Base-by-base conservation (phyloP, 2,113 vertebrate species). In the Odobenus rosmarus region DNA sequence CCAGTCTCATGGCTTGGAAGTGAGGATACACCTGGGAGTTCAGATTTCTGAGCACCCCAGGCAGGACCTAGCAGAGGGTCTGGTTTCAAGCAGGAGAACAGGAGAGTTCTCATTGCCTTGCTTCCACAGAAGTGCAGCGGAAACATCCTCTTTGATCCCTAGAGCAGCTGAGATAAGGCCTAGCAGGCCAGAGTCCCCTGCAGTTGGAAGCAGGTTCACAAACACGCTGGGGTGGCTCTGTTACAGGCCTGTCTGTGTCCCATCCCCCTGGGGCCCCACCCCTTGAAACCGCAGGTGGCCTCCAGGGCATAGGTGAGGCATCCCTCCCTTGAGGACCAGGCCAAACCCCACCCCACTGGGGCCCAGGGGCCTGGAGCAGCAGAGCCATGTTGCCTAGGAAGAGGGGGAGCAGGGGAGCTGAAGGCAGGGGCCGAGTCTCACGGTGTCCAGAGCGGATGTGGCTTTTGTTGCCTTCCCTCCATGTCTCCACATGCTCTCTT, bases 171-270 rank as follows among this genome's bases (percentile, higher is more conserved):
- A 91, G 93, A 82, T 95, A 88, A 96, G 79, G 46, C 55, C 67
- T 74, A 26, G 67, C 28, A 69, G 93, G 49, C 96, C 83, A 83
- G 93, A 97, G 93, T 96, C 67, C 96, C 72, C 90, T 77, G 90
- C 67, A 80, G 23, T 85, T 64, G 7, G 74, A 59, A 88, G 62
- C 51, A 3, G n/a, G 57, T 88, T 94, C 72, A 61, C n/a, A 88
- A 19, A 90, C 24, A 64, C 18, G 26, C 62, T 46, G 46, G 1
- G 64, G 49, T 33, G 59, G 39, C 57, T 46, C 46, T 46, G 46
- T 97, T 82, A 85, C 14, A 42, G 89, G 14, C 36, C 51, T n/a
- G 33, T 33, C 83, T 95, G 46, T 59, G 51, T 36, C 13, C 69
- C 42, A 51, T n/a, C 24, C 46, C 79, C 10, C 8, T 28, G 46